Percentiles rank a stretch among this genome's conserved stretches.
phyloP scores from a whole-genome alignment of 2,888 invertebrate genomes.

The Scaptomyza polygonia region DNA sequence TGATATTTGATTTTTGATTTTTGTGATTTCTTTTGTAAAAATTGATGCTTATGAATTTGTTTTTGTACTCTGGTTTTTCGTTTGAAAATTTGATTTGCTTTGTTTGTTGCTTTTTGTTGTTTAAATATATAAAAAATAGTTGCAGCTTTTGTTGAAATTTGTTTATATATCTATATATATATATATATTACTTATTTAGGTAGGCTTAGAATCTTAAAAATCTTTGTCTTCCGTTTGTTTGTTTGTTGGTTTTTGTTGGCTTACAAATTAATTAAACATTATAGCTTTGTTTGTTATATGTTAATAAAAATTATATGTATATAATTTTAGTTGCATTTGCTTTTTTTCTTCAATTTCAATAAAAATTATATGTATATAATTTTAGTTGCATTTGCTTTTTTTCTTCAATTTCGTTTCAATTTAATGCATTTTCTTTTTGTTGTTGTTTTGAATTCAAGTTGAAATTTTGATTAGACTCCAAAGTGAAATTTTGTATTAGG shows the following conservation, averaged over 20 bases:
- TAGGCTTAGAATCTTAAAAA: conserved; percentile 64
- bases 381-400: conserved; percentile 38
- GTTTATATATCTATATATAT: conserved; percentile 39
- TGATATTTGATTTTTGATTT: conserved; percentile 23
- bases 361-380: conserved; percentile 45
- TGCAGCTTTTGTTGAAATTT: conserved; percentile 56
- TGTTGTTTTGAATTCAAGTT: conserved; percentile 58
- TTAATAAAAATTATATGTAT: conserved; percentile 57
- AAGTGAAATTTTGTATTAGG: conserved; percentile 38
- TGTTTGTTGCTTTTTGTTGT: conserved; percentile 44
- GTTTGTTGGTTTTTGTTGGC: conserved; percentile 81
- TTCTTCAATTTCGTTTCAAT: conserved; percentile 27
- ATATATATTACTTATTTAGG: conserved; percentile 58
- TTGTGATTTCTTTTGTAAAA: conserved; percentile 37
- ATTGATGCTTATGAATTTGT: conserved; percentile 68
- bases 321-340: conserved; percentile 41
- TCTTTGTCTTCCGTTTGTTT: conserved; percentile 83
- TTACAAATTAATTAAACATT: conserved; percentile 81
- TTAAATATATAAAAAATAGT: conserved; percentile 72
- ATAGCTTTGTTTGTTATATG: conserved; percentile 47
- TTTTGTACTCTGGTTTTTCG: conserved; percentile 71
- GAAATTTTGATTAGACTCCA: conserved; percentile 64
- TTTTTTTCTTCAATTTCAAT: too few relatives aligned
- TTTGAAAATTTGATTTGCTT: conserved; percentile 51
- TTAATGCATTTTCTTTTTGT: conserved; percentile 54